Evolutionary conservation across 37 sponge, comb jelly and placozoan genomes (phyloP).

Genomic region (Hormiphora californensis): DNA sequence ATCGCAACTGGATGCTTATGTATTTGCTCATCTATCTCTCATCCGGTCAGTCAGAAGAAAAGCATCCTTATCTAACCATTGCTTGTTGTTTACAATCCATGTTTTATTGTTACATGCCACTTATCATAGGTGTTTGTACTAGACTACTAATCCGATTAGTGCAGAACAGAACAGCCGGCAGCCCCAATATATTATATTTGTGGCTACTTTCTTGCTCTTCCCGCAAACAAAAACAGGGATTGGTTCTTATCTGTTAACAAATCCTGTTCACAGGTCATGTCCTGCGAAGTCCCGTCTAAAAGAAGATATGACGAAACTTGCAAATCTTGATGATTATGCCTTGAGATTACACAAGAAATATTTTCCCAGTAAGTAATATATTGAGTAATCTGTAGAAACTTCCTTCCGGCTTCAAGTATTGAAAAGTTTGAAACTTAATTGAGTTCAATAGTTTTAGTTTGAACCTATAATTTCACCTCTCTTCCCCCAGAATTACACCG

Average conservation of each 20-base stretch:
- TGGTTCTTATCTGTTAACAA: neutral
- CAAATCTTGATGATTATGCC: neutral
- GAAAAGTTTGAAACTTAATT: neutral
- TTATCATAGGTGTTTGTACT: too few relatives aligned
- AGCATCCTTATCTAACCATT: too few relatives aligned
- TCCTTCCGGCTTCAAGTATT: too few relatives aligned
- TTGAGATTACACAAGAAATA: conserved; percentile 47
- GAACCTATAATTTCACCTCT: neutral
- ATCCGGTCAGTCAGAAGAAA: too few relatives aligned
- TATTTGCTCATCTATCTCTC: conserved; percentile 38
- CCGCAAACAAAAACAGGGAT: too few relatives aligned
- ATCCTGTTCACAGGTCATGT: neutral
- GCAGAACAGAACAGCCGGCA: too few relatives aligned
- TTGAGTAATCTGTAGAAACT: too few relatives aligned
- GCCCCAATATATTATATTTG: too few relatives aligned
- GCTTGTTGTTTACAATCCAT: too few relatives aligned
- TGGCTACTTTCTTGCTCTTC: too few relatives aligned
- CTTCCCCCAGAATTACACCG: conserved; percentile 11
- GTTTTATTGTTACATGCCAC: too few relatives aligned
- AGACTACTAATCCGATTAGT: too few relatives aligned
- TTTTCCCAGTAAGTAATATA: conserved; percentile 36
- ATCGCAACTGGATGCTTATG: conserved; percentile 21
- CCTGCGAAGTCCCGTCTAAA: conserved; percentile 33
- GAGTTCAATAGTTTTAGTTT: neutral
- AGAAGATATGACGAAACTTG: neutral